Percentiles rank a stretch among this genome's conserved stretches.
Conservation (phyloP, 2,113 vertebrate genomes). For the Perognathus longimembris region DNA sequence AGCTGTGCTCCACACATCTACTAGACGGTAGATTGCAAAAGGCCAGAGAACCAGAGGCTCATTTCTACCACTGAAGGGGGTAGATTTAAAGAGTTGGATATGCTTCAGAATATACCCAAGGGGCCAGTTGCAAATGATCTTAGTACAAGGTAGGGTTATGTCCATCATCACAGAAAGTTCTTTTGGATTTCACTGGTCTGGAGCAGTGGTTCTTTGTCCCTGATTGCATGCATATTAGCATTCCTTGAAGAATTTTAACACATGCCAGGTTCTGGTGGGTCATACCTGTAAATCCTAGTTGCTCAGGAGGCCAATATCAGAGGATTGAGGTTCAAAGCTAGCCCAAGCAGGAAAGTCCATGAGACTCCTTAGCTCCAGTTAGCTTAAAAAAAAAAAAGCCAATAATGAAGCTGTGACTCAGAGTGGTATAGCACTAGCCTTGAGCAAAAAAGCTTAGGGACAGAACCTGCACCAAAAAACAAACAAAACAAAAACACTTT, state of each 20-base stretch:
- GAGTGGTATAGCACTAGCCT: too few relatives aligned
- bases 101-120: background rate
- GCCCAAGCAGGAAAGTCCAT: too few relatives aligned
- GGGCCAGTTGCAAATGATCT: background rate
- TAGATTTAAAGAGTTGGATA: background rate
- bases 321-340: too few relatives aligned
- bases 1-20: background rate
- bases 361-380: too few relatives aligned
- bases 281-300: too few relatives aligned
- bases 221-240: background rate
- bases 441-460: too few relatives aligned
- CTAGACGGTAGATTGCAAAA: background rate
- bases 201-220: background rate
- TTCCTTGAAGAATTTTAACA: background rate
- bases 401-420: too few relatives aligned
- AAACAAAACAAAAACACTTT: too few relatives aligned
- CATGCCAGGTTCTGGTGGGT: too few relatives aligned
- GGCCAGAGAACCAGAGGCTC: background rate
- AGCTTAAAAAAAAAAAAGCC: too few relatives aligned
- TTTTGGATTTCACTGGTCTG: background rate
- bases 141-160: background rate
- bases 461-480: too few relatives aligned
- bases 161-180: background rate
- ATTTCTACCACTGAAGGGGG: accelerated
- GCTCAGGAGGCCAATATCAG: too few relatives aligned